Evolutionary conservation across 1,140 invertebrate genomes (phyloP).

Genomic region (Euura saliciscinereae): DNA sequence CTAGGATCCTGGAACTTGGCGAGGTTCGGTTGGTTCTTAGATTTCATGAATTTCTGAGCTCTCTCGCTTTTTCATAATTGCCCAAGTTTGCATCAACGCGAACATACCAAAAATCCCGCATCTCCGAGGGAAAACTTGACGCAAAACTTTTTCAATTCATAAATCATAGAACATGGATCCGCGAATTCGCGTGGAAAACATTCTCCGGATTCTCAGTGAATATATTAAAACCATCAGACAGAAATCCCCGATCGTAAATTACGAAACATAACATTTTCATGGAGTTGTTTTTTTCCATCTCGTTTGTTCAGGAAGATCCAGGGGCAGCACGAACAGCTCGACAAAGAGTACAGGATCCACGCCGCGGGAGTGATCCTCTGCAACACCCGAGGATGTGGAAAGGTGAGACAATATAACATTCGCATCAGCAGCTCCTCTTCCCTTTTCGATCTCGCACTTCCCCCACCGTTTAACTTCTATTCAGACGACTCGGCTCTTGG

Average conservation of each 20-base stretch:
- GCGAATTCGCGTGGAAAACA: neutral
- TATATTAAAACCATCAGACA: too few species aligned
- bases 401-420: slow-evolving; percentile 58
- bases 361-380: slow-evolving; percentile 71
- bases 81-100: slow-evolving; percentile 33
- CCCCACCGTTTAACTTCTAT: neutral
- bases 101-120: neutral
- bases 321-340: slow-evolving; percentile 73
- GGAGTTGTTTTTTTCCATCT: slow-evolving; percentile 23
- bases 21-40: neutral
- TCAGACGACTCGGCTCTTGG: neutral
- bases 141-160: slow-evolving; percentile 45
- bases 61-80: slow-evolving; percentile 47
- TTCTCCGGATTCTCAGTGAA: too few species aligned
- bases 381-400: slow-evolving; percentile 69
- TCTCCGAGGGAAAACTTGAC: slow-evolving; percentile 9
- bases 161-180: slow-evolving; percentile 35
- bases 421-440: neutral
- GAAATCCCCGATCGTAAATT: too few species aligned
- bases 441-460: too few species aligned
- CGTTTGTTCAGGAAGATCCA: slow-evolving; percentile 70
- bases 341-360: slow-evolving; percentile 72
- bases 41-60: slow-evolving; percentile 40
- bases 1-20: neutral
- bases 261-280: too few species aligned